Evolutionary conservation across 2,797 vertebrate species (phyloP).

Genomic region (Xyrichtys novacula): DNA sequence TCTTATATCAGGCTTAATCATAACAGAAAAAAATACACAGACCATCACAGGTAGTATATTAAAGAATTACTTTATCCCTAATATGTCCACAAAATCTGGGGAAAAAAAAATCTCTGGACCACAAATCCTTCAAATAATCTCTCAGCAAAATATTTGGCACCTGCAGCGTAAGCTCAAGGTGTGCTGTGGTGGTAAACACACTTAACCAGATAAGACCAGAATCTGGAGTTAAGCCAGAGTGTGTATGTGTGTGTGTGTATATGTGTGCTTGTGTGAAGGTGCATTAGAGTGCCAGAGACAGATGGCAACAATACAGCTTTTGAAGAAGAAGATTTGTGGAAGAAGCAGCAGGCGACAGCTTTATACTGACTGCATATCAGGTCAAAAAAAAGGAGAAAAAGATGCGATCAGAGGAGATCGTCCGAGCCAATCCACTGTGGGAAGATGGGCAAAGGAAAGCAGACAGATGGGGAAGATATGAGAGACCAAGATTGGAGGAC

Average conservation of each 20-base stretch:
- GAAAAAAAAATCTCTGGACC: conserved; percentile 48
- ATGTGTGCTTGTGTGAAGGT: conserved; percentile 4
- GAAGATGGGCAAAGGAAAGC: conserved; percentile 48
- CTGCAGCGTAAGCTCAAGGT: conserved; percentile 65
- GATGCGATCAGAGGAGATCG: conserved; percentile 49
- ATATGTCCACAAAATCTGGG: conserved; percentile 26
- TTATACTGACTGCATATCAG: conserved; percentile 38
- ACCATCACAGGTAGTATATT: conserved; percentile 26
- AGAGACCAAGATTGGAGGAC: conserved; percentile 39
- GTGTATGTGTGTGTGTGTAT: conserved; percentile 20
- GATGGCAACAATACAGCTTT: conserved; percentile 59
- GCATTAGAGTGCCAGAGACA: conserved; percentile 45
- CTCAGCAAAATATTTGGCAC: conserved; percentile 63
- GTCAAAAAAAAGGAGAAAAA: conserved; percentile 37
- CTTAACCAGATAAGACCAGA: conserved; percentile 74
- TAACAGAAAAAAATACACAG: conserved; percentile 22
- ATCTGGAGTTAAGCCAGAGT: conserved; percentile 55
- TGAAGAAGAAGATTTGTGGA: conserved; percentile 51
- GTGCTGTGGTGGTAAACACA: conserved; percentile 66
- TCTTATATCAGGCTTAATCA: not conserved
- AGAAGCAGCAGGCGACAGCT: conserved; percentile 44
- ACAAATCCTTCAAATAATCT: conserved; percentile 70
- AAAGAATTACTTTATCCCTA: conserved; percentile 33
- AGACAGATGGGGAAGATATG: conserved; percentile 56
- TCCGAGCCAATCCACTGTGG: conserved; percentile 45